Evolutionary conservation across 2,888 invertebrate genomes (phyloP).

Genomic region (Microctonus hyperodae): DNA sequence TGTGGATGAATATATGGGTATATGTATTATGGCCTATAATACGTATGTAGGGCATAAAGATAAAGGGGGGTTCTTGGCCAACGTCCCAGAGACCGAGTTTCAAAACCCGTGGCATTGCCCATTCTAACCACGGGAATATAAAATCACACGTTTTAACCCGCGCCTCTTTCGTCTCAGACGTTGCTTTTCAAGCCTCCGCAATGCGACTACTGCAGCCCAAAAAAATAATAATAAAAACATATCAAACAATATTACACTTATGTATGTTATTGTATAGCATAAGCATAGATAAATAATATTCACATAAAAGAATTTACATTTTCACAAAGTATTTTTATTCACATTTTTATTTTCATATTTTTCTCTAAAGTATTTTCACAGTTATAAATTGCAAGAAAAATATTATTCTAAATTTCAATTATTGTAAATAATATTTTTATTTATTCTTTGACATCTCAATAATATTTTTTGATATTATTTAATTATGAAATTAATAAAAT

Average conservation of each 20-base stretch:
- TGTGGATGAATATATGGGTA: not conserved
- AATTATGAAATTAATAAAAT: no score
- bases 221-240: not conserved
- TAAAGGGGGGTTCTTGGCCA: conserved; percentile 38
- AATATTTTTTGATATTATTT: no score
- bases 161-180: conserved; percentile 9
- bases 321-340: no score
- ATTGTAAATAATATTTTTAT: not conserved
- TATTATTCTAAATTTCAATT: not conserved
- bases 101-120: conserved; percentile 36
- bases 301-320: not conserved
- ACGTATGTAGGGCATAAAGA: not conserved
- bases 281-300: not conserved
- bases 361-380: not conserved
- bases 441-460: not conserved
- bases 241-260: no score
- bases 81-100: conserved; percentile 45
- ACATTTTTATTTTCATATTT: not conserved
- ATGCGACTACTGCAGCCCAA: conserved; percentile 30
- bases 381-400: not conserved
- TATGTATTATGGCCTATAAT: not conserved
- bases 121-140: conserved; percentile 26
- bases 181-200: conserved; percentile 27
- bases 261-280: not conserved
- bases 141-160: conserved; percentile 23